Percentiles rank a stretch among this genome's conserved stretches.
These are phyloP conservation scores for Candidula unifasciata DNA, from an alignment of 2,888 invertebrate species.

Conservation along the genomic window DNA sequence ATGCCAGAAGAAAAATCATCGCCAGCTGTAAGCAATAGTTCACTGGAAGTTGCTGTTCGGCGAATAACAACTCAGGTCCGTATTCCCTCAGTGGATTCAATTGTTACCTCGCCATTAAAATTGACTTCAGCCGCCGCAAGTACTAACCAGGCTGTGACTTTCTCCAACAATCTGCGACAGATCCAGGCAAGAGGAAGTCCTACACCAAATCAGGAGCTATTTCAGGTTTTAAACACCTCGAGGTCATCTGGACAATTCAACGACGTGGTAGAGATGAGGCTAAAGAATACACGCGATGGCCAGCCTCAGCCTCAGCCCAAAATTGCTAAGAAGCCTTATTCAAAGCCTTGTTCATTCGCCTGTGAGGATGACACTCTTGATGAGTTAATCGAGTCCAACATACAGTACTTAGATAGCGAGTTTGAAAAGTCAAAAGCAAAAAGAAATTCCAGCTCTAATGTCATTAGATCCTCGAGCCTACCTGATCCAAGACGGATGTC, in stretches of 20 bases:
- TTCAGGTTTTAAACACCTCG: not conserved
- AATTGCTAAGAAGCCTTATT: conserved; percentile 16
- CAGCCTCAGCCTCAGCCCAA: conserved; percentile 50
- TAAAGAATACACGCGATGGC: conserved; percentile 47
- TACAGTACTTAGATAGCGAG: conserved; percentile 71
- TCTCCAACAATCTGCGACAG: conserved; percentile 29
- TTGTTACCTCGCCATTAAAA: conserved; percentile 18
- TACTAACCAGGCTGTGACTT: conserved; percentile 2
- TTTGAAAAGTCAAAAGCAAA: conserved; percentile 61
- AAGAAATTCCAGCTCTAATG: conserved; percentile 34
- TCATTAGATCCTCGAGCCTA: conserved; percentile 56
- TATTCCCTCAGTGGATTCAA: conserved; percentile 54
- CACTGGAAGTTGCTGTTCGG: conserved; percentile 52
- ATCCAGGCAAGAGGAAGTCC: conserved; percentile 14
- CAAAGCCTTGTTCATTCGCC: not conserved
- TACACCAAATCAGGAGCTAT: not conserved
- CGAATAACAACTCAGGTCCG: conserved; percentile 50
- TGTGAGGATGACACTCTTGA: conserved; percentile 70
- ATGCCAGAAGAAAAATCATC: conserved; percentile 48
- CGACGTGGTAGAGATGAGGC: conserved; percentile 56
- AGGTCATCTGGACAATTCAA: conserved; percentile 47
- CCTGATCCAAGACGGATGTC: conserved; percentile 54
- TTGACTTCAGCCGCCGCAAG: not conserved
- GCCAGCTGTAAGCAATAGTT: conserved; percentile 52
- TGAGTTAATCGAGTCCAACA: conserved; percentile 72